Evolutionary conservation across 2,888 invertebrate species (phyloP), one percentile per base, ranked within the genome.

Genomic region (Eupelmus urozonus): DNA sequence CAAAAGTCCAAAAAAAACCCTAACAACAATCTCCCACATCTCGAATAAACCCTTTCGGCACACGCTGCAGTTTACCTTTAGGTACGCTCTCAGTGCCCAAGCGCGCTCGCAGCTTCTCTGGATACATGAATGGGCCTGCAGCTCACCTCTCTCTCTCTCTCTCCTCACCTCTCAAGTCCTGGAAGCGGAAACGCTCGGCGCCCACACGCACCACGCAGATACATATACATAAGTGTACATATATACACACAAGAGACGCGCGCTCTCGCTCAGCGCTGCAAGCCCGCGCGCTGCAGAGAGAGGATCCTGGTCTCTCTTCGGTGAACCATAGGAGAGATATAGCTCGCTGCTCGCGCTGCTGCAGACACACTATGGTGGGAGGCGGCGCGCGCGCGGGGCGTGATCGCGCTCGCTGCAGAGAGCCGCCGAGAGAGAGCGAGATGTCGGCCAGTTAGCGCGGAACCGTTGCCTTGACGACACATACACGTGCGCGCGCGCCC

Each of bases 391-490:
- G 66, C 20, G 73, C 63, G 74, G 82, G 76, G 79, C 79, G 81
- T 78, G 79, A 80, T 80, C 82, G 82, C 82, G 79, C 81, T 84
- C 84, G 86, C 85, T 84, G 85, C 82, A 79, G n/a, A n/a, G n/a
- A 81, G 80, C 66, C n/a, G n/a, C n/a, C n/a, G 63, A 82, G 84
- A 82, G 82, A 82, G 83, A 83, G 82, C 82, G 84, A 80, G 81
- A 82, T 84, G 82, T 83, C 85, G 83, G 85, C 84, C 89, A 89
- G 89, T 89, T 87, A 88, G 88, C 89, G 87, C 87, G 88, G 88
- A 88, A 88, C 89, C 88, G 89, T 89, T 88, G 89, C 88, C 89
- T 87, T 87, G 88, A 86, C 88, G 87, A 87, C 87, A 88, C 87
- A 20, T 42, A 55, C 51, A 63, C 83, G 83, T 82, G 83, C 82